Base-by-base conservation (phyloP, 2,113 vertebrate species). In the Lepus americanus region DNA sequence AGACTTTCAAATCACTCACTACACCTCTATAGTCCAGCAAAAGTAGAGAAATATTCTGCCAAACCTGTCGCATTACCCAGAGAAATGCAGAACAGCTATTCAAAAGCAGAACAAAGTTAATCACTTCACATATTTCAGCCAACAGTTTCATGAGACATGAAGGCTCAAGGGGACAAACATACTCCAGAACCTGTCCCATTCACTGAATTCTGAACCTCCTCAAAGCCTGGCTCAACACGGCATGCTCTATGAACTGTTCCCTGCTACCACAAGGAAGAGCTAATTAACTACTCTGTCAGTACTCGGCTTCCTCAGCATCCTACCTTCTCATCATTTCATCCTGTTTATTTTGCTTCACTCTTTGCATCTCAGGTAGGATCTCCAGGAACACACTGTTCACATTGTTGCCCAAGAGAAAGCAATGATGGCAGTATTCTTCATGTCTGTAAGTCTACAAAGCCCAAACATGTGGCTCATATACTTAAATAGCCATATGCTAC, bases 61-160 rank as follows among this genome's bases (percentile, higher is more conserved):
- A 84, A 49, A 94, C 70, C 22, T n/a, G 25, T 29, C 11, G 36
- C 9, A 51, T n/a, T 83, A 72, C 23, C 55, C 55, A 84, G 59
- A 44, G 23, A 84, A 80, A 94, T 17, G 10, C 33, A 85, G 59
- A 64, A n/a, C 27, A 77, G 87, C 61, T 67, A 8, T 27, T 51
- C 55, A 53, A 89, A 77, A 72, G 66, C 66, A 88, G 67, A 88
- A 94, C 14, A 67, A 66, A 88, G 36, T 49, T 74, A 89, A 51
- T 14, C 36, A 55, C 20, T 33, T 95, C 29, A 74, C 25, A 9
- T 49, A 67, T 90, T 39, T 73, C 49, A 92, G 44, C 31, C 23
- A 83, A 51, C 22, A 76, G 61, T 44, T 87, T 87, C 63, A 77
- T 29, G 39, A 79, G 53, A n/a, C 29, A n/a, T 20, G 5, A 5